Conservation (phyloP, 1,140 invertebrate genomes). For the Drosophila nikananu region DNA sequence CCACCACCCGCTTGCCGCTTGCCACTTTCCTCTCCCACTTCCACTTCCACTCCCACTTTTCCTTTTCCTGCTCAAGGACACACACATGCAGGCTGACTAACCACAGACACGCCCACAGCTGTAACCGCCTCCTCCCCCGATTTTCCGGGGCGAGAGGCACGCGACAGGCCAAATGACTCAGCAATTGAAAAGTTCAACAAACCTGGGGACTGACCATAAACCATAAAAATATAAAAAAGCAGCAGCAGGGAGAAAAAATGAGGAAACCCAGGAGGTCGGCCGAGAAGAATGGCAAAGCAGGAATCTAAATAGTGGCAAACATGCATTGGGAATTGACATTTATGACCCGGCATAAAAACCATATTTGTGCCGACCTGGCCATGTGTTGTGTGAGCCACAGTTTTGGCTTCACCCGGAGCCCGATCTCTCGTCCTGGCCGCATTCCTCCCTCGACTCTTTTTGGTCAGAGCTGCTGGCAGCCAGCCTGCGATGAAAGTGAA, state of each 20-base stretch:
- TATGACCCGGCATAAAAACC: constrained; percentile 58
- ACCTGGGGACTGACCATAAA: constrained; percentile 59
- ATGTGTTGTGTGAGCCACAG: constrained; percentile 29
- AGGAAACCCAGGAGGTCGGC: constrained; percentile 17
- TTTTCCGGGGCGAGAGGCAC: constrained; percentile 41
- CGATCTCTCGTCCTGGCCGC: constrained; percentile 34
- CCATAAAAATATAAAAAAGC: constrained; percentile 45
- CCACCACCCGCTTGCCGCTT: neutral
- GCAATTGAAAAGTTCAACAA: constrained; percentile 71
- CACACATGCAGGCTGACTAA: constrained; percentile 43
- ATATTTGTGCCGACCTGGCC: constrained; percentile 50
- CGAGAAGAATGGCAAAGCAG: constrained; percentile 28
- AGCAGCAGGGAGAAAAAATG: neutral
- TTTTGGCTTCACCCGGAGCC: constrained; percentile 16
- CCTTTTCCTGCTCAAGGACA: constrained; percentile 40
- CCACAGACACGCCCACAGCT: constrained; percentile 46
- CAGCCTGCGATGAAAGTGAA: constrained; percentile 50
- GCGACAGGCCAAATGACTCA: constrained; percentile 64
- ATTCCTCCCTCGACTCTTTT: constrained; percentile 5
- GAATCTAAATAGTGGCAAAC: constrained; percentile 66
- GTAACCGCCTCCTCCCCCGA: constrained; percentile 28
- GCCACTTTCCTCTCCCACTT: neutral
- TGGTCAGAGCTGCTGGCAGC: neutral
- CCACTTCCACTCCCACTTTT: neutral
- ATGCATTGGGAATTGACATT: constrained; percentile 76